Evolutionary conservation across 2,888 invertebrate genomes (phyloP), one percentile per base, ranked within the genome.

Genomic region (Dendrolimus houi): DNA sequence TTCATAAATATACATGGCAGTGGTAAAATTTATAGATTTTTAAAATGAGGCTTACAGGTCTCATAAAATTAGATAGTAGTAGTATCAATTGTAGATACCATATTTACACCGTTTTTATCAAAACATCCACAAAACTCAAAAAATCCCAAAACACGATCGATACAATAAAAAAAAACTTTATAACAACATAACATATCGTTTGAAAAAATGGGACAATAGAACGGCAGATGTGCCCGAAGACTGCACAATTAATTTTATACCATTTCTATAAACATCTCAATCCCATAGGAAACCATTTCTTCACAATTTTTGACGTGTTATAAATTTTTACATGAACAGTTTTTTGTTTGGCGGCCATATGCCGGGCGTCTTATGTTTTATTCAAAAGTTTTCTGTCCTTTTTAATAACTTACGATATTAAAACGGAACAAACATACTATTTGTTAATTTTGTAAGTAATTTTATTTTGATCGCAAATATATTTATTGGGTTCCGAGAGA

Each of bases 191-290:
- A 65, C 54, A 59, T 59, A 57, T 56, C 54, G 17, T 56, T 55
- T 63, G 80, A 81, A 83, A 83, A 86, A 79, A 64, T 68, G 69
- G 29, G 29, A 83, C 79, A 81, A 83, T 76, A 66, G 66, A 52
- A 57, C 81, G 77, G 87, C 89, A 89, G 88, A 89, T 90, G 89
- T 79, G 73, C 63, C 76, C 70, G 70, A 72, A 70, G 73, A 69
- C 74, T 70, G 76, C 77, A 86, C 88, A 85, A 90, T 90, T 89
- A 90, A 89, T 89, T 85, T 85, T 79, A 86, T 83, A 83, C 75
- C 74, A 74, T 71, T 69, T 75, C 72, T 75, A 76, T 75, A 82
- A 83, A 86, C 83, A 75, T 87, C 89, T 89, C 85, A 87, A 89
- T 90, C 77, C 57, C 61, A 68, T 71, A 87, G 87, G 89, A 88